Evolutionary conservation across 2,113 vertebrate genomes (phyloP), one percentile per base, ranked within the genome.

Genomic region (Sclerurus mexicanus): DNA sequence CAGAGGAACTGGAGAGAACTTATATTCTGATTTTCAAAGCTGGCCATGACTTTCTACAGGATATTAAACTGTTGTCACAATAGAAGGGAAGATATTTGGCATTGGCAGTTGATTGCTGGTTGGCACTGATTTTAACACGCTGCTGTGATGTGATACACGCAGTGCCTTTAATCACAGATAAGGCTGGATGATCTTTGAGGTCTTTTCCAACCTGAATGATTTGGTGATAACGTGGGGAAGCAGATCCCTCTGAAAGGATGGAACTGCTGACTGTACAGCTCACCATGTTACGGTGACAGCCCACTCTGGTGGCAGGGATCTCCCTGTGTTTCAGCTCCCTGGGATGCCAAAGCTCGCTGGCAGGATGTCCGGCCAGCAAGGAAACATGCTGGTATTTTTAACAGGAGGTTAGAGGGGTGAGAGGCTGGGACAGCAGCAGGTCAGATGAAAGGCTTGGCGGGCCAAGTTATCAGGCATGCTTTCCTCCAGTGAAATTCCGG

Each of bases 371-470:
- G 17, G 42, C 56, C 91, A 40, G 56, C 39, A 1, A 53, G 83
- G 78, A 80, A 92, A 58, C 81, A 21, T 2, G 3, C 42, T n/a
- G 59, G 60, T 87, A 46, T 66, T 64, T 79, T 81, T 71, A 68
- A 39, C 35, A 60, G 85, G 35, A 62, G 77, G 78, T 56, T 42
- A 42, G 55, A 12, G 37, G 30, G 76, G 75, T 58, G 73, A 78
- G 72, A 31, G 68, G 22, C 1, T 0, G 37, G 64, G 92, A 71
- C 59, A 47, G 76, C 76, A 59, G 89, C 87, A 53, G 56, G 60
- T 71, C 85, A 42, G 92, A 92, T 94, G 93, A 93, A 92, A 95
- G 90, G 69, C 67, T 80, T 46, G 80, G 47, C 37, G 46, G 55
- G 31, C 71, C 71, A 9, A n/a, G 40, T 28, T 47, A 71, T 72